Base-by-base conservation (phyloP, 1,140 invertebrate species). In the Pseudachorutes palmiensis region DNA sequence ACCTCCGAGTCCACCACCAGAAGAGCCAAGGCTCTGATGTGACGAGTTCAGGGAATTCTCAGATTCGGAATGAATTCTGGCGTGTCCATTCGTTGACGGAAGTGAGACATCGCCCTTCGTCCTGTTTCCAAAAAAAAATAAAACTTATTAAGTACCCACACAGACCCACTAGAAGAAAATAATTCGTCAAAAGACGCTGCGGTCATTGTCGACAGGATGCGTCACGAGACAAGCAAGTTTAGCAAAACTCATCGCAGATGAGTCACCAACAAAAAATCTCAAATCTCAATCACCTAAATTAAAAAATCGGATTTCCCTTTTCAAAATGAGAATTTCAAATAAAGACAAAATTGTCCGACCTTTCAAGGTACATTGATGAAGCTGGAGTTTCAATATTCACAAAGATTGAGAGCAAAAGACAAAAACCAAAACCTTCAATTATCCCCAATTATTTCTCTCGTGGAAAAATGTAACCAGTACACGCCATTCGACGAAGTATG, bases 1-100 rank as follows among this genome's bases (percentile, higher is more conserved):
- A 80, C 64, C 67, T 14, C 59, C 31, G 16, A 36, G 48, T 28
- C 28, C 51, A 12, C 48, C 72, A 64, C 72, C 72, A n/a, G 36
- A 32, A n/a, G 55, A 58, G 32, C 58, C 57, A 36, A 16, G 33
- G 31, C 58, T 66, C 30, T 62, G 65, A 28, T 61, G 65, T 45
- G 59, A 66, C 32, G 64, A 58, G 33, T 57, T 49, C 41, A 64
- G 62, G 19, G 64, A 65, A 32, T 65, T 65, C n/a, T 57, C 51
- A 14, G 64, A 65, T 31, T 65, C 64, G 30, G 64, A 65, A 12
- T 55, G 49, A 22, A 41, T 58, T 9, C 58, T 59, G 28, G 36
- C 30, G 55, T 66, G 59, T 30, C 59, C 59, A 61, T 63, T 63
- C 41, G 62, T 63, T 28, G 32, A 5, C 22, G 32, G 32, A 12